A percentile compares a stretch with the other conserved stretches of the same genome.
phyloP scores from a whole-genome alignment of 2,888 invertebrate genomes.

The Dusona sp. region DNA sequence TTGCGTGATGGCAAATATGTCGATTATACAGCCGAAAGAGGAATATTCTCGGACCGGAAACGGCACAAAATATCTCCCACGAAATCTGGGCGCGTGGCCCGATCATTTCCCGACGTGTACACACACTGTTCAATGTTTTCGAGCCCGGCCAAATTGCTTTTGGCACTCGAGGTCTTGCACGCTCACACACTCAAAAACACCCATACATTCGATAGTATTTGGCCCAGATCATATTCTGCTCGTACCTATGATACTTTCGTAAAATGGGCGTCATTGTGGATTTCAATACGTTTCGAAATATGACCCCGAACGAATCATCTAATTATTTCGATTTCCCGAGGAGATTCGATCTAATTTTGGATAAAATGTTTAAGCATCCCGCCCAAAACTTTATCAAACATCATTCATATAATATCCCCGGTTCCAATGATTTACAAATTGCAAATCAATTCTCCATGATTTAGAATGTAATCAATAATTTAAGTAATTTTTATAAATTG shows the following conservation, averaged over 20 bases:
- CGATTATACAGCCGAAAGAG: not conserved
- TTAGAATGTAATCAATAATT: not conserved
- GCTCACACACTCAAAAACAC: constrained; percentile 28
- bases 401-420: too few species aligned
- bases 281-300: constrained; percentile 60
- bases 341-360: constrained; percentile 28
- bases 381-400: not conserved
- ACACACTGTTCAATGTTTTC: constrained; percentile 59
- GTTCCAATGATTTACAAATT: not conserved
- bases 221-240: constrained; percentile 74
- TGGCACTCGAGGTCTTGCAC: constrained; percentile 68
- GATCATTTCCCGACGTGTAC: constrained; percentile 55
- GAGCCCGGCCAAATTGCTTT: constrained; percentile 72
- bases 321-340: constrained; percentile 35
- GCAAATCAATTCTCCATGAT: not conserved
- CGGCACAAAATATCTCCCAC: constrained; percentile 47
- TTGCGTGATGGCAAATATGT: not conserved
- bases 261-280: constrained; percentile 69
- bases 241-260: constrained; percentile 68
- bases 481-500: too few species aligned
- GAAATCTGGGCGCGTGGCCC: constrained; percentile 58
- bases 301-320: constrained; percentile 38
- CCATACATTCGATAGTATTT: constrained; percentile 63
- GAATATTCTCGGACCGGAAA: constrained; percentile 66
- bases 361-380: not conserved